Percentiles rank a stretch among this genome's conserved stretches.
phyloP scores from a whole-genome alignment of 1,140 invertebrate species.

The Aricia agestis region DNA sequence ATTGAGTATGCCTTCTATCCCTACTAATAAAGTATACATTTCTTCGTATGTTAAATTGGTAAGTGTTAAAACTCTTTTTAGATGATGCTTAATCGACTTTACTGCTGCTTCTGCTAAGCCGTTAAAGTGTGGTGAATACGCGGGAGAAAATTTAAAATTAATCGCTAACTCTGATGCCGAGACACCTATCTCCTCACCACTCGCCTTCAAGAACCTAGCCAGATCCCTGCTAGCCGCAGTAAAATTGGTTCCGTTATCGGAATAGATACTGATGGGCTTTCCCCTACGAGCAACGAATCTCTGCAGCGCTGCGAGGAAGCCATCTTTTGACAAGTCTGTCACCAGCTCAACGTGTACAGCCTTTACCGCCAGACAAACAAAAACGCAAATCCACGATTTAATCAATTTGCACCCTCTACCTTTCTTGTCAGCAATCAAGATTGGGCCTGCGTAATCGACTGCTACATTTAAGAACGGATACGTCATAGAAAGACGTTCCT shows the following conservation, averaged over 20 bases:
- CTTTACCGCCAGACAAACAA: conserved; percentile 30
- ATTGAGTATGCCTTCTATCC: conserved; percentile 48
- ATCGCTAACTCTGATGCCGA: too few species aligned
- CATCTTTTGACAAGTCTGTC: conserved; percentile 18
- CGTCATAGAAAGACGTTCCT: conserved; percentile 19
- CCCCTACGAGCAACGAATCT: conserved; percentile 29
- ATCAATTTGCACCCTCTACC: conserved; percentile 33
- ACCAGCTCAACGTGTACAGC: conserved; percentile 33
- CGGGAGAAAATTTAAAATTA: conserved; percentile 13
- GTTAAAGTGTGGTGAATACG: conserved; percentile 38
- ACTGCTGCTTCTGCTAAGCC: conserved; percentile 40
- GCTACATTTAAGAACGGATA: conserved; percentile 33
- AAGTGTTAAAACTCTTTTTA: conserved; percentile 26
- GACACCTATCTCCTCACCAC: neutral
- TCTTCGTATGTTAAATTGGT: conserved; percentile 45
- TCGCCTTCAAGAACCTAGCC: neutral
- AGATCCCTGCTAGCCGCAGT: conserved; percentile 1
- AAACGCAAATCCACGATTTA: conserved; percentile 43
- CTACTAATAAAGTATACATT: conserved; percentile 40
- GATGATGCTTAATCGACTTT: conserved; percentile 38
- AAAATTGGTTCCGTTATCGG: conserved; percentile 29
- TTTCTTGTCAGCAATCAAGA: conserved; percentile 35
- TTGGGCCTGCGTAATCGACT: conserved; percentile 49
- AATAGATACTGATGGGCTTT: conserved; percentile 23
- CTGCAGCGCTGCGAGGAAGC: conserved; percentile 22